Base-by-base conservation (phyloP, 2,797 vertebrate genomes). In the Macrochelys suwanniensis region DNA sequence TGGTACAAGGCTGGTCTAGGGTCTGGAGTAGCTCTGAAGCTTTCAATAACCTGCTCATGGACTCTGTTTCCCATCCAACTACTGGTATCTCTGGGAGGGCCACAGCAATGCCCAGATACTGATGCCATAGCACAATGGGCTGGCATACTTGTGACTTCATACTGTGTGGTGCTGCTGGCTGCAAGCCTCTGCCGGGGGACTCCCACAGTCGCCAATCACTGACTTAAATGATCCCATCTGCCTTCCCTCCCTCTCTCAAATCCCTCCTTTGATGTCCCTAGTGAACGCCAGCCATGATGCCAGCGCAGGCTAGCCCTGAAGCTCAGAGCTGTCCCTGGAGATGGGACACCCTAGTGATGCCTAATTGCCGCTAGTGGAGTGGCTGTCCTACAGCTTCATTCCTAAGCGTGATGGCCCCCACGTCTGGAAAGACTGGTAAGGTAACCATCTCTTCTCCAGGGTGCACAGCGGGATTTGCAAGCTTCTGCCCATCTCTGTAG, bases 201-300 rank as follows among this genome's bases (percentile, higher is more conserved):
- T 86, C 84, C 3, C 65, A 6, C 17, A 11, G 51, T 51, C 51
- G 71, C 88, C 57, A 83, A 15, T 51, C 61, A 0, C 61, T 93
- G 93, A 90, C 87, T 90, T 78, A 97, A 96, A 97, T 76, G 97
- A 95, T 94, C 95, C 97, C 95, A 5, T 90, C 51, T 97, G 89
- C 96, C 96, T 96, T 94, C 92, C 96, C 85, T 90, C 96, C 81
- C 84, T 96, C 91, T 97, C 97, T 97, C 96, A 97, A 97, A 95
- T 80, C 89, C 97, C 97, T 97, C 97, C 97, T 98, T 98, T 98
- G 97, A 97, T 98, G 95, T 98, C 97, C 97, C 94, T 96, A 98
- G 97, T 97, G 97, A 98, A 82, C 97, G 95, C 93, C 97, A 95
- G 95, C 97, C 97, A 97, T 94, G 97, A 98, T 97, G 96, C 97